Base-by-base conservation (phyloP, 2,888 invertebrate species). In the Anodontia alba region DNA sequence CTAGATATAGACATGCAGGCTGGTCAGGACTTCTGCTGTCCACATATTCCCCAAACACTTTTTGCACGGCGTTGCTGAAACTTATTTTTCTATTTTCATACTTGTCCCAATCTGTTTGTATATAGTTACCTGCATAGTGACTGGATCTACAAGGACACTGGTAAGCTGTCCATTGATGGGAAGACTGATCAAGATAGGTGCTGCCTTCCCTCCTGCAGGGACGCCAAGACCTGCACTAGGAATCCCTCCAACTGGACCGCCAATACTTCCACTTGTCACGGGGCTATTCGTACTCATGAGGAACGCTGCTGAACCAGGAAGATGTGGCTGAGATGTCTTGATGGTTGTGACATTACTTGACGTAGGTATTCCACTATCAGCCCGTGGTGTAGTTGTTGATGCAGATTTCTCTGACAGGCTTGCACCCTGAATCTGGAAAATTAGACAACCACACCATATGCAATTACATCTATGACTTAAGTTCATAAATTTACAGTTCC, bases 151-250 rank as follows among this genome's bases (percentile, higher is more conserved):
- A n/a, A 92, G 80, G 20, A 91, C 90, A 75, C 89, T 89, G 70
- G 88, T 88, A 68, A 84, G 90, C 83, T 91, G 91, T 29, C 90
- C 90, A 77, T 90, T 89, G 49, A 90, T 88, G 31, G 90, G 88
- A 73, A 92, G 87, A 33, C 91, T 91, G 38, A 94, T 81, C 36
- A 94, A 87, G 36, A 94, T 91, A 0, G 92, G 90, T 7, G 92
- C 91, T 49, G 89, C 88, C 8, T 77, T 46, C 23, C 80, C 78
- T 0, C 78, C 80, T 31, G 76, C 75, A 8, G 79, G 73, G 7
- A 67, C 33, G 29, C 77, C 20, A 3, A 81, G 66, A 33, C 81
- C 83, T 17, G 67, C 77, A 68, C 23, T 33, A 5, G 31, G 62
- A 20, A n/a, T 12, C 23, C 12, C 20, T 10, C 54, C 54, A 54